These are phyloP conservation scores for Isaurus tuberculatus DNA, from an alignment of 92 coral and sea anemone genomes.

Conservation along the genomic window DNA sequence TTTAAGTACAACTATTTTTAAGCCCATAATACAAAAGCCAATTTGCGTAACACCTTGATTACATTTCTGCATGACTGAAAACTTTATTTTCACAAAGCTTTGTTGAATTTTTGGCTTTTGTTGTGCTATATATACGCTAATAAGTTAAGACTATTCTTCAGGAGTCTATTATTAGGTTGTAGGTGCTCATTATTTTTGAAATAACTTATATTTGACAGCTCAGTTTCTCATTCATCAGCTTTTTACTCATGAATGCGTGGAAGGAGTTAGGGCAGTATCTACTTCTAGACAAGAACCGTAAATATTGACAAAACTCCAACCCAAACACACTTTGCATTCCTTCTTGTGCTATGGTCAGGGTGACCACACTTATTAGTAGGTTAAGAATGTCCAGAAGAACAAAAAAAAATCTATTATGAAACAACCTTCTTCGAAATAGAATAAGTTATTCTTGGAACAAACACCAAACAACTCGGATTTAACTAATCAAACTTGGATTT, in stretches of 20 bases:
- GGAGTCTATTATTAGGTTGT: not conserved
- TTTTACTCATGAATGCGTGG: not conserved
- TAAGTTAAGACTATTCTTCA: not conserved
- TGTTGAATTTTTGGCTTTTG: not conserved
- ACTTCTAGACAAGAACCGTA: not conserved
- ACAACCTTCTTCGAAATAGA: too few species aligned
- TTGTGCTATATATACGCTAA: not conserved
- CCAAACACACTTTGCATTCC: not conserved
- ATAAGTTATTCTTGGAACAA: too few species aligned
- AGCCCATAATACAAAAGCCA: not conserved
- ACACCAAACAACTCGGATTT: too few species aligned
- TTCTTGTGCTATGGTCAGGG: not conserved
- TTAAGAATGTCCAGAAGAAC: not conserved
- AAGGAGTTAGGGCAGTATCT: not conserved
- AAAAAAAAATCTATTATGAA: not conserved
- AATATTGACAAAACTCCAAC: not conserved
- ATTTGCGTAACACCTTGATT: not conserved
- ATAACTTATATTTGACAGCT: not conserved
- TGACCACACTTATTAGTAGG: not conserved
- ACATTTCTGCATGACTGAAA: slow-evolving; percentile 2
- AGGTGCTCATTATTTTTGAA: not conserved
- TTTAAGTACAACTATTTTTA: not conserved
- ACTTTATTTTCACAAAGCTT: not conserved
- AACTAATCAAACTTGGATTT: too few species aligned
- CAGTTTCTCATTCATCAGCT: not conserved